Base-by-base conservation (phyloP, 2,888 invertebrate genomes). In the Monoplex corrugatus region DNA sequence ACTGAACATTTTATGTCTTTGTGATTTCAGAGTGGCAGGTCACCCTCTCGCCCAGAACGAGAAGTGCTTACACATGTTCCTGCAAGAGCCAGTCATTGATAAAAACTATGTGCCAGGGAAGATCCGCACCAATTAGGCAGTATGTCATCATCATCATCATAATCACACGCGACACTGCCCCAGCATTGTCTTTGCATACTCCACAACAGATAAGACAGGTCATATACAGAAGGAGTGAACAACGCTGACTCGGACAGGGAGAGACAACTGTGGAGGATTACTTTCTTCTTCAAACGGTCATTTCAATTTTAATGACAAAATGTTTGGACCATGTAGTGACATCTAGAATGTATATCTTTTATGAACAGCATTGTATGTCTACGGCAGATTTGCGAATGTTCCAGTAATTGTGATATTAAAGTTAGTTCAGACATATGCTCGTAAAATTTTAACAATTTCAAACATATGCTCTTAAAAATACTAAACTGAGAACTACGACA, bases 61-160 rank as follows among this genome's bases (percentile, higher is more conserved):
- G 97, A 97, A 98, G 95, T 99, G 99, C 97, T 97, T 99, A 95
- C 99, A 99, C 96, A 99, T 99, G 98, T 99, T 99, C 97, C 97
- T 99, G 92, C 99, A 99, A 96, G 99, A 99, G 95, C 98, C 98
- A 86, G 97, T 98, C 95, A 99, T 99, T 96, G 99, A 99, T 97
- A 99, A 98, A 97, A 99, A 99, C 97, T 99, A 99, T 96, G 98
- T 99, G 93, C 99, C 99, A 94, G 99, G 99, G 94, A 99, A 99
- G 97, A 99, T 99, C 84, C 93, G 96, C 91, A 95, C 95, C 88
- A 95, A 95, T 87, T 96, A 90, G 85, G 85, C 5, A 43, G 40
- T 1, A 35, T 13, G 75, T 38, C 38, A 13, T 8, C 72, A 35
- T 35, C 72, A 5, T 35, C 75, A 35, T 75, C 40, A 38, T 75